These are phyloP conservation scores for Neria commutata DNA, from an alignment of 2,888 invertebrate genomes.

Conservation along the genomic window DNA sequence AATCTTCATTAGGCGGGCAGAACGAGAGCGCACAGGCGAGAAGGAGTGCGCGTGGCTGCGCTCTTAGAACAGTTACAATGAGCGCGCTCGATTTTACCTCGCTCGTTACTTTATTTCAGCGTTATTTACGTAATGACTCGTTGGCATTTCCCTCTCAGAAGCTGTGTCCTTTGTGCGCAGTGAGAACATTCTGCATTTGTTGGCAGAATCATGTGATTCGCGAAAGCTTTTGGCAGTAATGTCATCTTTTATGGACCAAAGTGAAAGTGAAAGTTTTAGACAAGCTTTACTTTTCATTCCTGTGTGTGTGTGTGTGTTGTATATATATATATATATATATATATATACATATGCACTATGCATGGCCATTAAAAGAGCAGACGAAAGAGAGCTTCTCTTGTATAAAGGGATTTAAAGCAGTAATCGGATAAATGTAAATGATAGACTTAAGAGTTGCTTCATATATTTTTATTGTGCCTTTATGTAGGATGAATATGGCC, in stretches of 20 bases:
- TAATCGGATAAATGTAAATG: no score
- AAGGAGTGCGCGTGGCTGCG: neutral
- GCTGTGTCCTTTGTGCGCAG: slow-evolving; percentile 25
- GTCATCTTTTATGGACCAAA: no score
- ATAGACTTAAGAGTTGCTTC: no score
- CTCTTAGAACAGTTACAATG: neutral
- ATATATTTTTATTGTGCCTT: no score
- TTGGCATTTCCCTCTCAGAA: neutral
- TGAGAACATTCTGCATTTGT: neutral
- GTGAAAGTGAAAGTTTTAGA: neutral
- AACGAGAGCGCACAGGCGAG: neutral
- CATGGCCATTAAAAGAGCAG: neutral
- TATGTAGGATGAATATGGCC: no score
- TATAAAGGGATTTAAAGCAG: no score
- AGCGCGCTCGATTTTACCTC: no score
- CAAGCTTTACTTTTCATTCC: neutral
- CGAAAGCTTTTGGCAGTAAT: neutral
- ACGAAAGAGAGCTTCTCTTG: no score
- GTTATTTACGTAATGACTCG: slow-evolving; percentile 51
- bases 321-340: no score
- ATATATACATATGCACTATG: no score
- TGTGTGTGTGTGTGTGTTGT: no score
- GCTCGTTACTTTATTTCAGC: slow-evolving; percentile 26
- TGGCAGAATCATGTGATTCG: neutral
- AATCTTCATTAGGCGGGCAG: no score